These are phyloP conservation scores for Eulithis prunata DNA, from an alignment of 2,888 invertebrate species.

Conservation along the genomic window DNA sequence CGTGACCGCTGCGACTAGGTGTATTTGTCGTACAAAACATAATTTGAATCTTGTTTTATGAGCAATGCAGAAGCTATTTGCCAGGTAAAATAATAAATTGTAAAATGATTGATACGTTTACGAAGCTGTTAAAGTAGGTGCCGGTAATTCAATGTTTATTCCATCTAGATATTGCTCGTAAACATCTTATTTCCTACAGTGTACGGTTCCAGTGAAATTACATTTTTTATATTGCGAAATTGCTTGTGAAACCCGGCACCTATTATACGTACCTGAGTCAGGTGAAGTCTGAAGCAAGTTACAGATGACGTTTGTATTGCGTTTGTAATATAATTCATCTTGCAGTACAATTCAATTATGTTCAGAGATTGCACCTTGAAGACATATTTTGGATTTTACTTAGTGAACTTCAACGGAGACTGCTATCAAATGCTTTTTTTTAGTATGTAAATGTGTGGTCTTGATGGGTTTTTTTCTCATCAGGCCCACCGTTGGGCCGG, in stretches of 20 bases:
- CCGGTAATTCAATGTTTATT: slow-evolving; percentile 20
- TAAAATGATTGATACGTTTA: background rate
- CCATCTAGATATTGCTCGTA: slow-evolving; percentile 34
- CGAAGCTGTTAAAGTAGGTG: slow-evolving; percentile 1
- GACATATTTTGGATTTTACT: too few species aligned
- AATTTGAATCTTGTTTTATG: too few species aligned
- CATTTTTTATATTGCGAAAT: slow-evolving; percentile 40
- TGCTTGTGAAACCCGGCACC: slow-evolving; percentile 26
- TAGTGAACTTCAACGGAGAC: too few species aligned
- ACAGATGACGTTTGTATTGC: slow-evolving; percentile 5
- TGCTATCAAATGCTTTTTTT: too few species aligned
- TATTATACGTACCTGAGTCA: slow-evolving; percentile 4
- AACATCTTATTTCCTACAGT: slow-evolving; percentile 37
- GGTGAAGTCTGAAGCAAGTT: slow-evolving; percentile 6
- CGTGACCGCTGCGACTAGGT: too few species aligned
- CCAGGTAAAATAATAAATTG: background rate
- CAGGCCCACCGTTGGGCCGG: too few species aligned
- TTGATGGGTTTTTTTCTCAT: too few species aligned
- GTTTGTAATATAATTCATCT: slow-evolving; percentile 11
- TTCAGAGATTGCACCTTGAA: background rate
- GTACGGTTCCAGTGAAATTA: slow-evolving; percentile 38
- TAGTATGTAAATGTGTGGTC: too few species aligned
- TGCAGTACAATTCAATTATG: slow-evolving; percentile 11
- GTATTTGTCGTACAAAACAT: too few species aligned
- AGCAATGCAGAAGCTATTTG: too few species aligned